These are phyloP conservation scores for Clangula hyemalis DNA, from an alignment of 2,797 vertebrate species.

Conservation along the genomic window DNA sequence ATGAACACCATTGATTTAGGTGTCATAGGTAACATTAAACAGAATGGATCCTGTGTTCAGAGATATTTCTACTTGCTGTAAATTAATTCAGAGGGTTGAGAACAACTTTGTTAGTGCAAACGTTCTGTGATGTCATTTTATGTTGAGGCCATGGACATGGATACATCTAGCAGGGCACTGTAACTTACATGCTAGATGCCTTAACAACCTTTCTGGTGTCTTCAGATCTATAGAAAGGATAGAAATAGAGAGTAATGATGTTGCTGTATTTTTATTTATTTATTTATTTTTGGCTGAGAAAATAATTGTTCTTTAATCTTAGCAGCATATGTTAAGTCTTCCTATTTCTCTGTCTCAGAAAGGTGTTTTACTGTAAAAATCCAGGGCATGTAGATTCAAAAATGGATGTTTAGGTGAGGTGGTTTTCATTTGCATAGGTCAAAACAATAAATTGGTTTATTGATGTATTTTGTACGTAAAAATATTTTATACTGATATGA, in stretches of 20 bases:
- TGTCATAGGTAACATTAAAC: neutral
- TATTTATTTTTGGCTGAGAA: neutral
- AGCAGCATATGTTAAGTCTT: neutral
- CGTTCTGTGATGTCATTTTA: neutral
- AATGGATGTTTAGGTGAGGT: neutral
- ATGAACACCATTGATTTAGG: neutral
- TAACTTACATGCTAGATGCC: neutral
- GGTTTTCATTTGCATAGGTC: neutral
- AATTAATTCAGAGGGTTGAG: neutral
- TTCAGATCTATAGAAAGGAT: neutral
- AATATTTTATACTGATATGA: neutral
- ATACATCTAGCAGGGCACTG: neutral
- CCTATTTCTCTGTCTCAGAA: neutral
- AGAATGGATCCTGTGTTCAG: neutral
- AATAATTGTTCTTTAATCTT: neutral
- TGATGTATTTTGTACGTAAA: neutral
- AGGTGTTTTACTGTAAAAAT: neutral
- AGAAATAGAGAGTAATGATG: neutral
- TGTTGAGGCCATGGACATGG: neutral
- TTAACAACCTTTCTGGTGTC: neutral
- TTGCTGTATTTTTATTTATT: accelerated
- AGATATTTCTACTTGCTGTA: neutral
- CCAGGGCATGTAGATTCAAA: neutral
- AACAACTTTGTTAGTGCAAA: neutral
- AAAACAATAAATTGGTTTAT: neutral